Evolutionary conservation across 2,888 invertebrate genomes (phyloP).

Genomic region (Drosophila basisetae): DNA sequence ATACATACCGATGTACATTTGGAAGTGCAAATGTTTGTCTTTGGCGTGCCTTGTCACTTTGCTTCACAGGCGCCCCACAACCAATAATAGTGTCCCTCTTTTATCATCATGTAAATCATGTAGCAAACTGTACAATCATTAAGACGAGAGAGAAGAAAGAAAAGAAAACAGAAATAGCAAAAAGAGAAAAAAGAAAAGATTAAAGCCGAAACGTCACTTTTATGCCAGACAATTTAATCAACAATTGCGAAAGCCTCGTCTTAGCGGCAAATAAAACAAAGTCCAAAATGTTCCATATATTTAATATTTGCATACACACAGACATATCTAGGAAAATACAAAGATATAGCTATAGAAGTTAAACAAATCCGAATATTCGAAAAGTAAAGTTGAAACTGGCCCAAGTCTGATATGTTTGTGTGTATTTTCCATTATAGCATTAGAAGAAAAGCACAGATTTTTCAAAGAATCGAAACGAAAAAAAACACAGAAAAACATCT

Average conservation of each 20-base stretch:
- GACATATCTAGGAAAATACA: background rate
- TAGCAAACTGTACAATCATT: constrained; percentile 54
- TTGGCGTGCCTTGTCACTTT: constrained; percentile 27
- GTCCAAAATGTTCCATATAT: constrained; percentile 10
- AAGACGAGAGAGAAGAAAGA: background rate
- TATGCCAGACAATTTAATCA: constrained; percentile 27
- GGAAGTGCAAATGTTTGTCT: constrained; percentile 12
- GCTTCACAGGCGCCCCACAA: constrained; percentile 3
- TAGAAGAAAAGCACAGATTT: background rate
- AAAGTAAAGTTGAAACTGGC: background rate
- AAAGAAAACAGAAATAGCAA: background rate
- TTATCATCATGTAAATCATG: constrained; percentile 9
- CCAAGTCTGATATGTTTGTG: background rate
- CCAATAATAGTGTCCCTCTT: constrained; percentile 7
- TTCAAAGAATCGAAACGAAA: background rate
- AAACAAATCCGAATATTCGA: background rate
- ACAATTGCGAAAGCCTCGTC: constrained; percentile 1
- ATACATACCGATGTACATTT: constrained; percentile 4
- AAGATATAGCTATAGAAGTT: background rate
- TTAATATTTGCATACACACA: background rate
- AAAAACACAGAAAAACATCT: background rate
- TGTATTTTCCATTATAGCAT: background rate
- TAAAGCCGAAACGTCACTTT: constrained; percentile 14
- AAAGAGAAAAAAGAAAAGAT: background rate
- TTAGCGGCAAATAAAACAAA: background rate